Conservation (phyloP, 2,888 invertebrate species). For the Sericinus montela region DNA sequence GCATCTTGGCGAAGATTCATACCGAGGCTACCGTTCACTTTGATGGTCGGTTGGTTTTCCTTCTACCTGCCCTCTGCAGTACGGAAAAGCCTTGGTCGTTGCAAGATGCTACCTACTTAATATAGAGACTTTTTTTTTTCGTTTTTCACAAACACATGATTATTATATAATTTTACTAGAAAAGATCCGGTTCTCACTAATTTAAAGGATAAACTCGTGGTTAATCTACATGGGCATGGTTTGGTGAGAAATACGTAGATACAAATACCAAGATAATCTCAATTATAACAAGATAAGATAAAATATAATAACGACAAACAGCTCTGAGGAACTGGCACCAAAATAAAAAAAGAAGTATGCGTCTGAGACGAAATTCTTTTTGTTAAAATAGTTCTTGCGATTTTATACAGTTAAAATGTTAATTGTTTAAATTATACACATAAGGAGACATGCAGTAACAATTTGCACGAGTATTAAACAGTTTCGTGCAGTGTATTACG, state of each 20-base stretch:
- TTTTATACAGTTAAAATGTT: too few relatives aligned
- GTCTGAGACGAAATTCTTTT: too few relatives aligned
- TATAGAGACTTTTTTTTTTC: slow-evolving; percentile 38
- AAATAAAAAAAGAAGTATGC: too few relatives aligned
- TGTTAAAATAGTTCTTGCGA: too few relatives aligned
- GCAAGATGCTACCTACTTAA: slow-evolving; percentile 44
- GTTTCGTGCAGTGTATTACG: slow-evolving; percentile 36
- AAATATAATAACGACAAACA: too few relatives aligned
- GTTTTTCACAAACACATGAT: slow-evolving; percentile 15
- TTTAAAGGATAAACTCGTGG: too few relatives aligned
- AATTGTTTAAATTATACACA: neutral
- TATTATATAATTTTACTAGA: slow-evolving; percentile 1
- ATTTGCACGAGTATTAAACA: slow-evolving; percentile 18
- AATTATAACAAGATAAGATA: too few relatives aligned
- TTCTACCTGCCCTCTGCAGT: slow-evolving; percentile 53
- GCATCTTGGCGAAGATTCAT: slow-evolving; percentile 46
- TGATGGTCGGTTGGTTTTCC: slow-evolving; percentile 59
- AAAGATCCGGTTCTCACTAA: too few relatives aligned
- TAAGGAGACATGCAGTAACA: slow-evolving; percentile 16
- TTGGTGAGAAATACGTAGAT: too few relatives aligned
- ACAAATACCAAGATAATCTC: too few relatives aligned
- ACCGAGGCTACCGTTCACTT: slow-evolving; percentile 50
- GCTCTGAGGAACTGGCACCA: too few relatives aligned
- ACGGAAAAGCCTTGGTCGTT: slow-evolving; percentile 68
- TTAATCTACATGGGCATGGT: too few relatives aligned